These are phyloP conservation scores for Chiroxiphia lanceolata DNA, from an alignment of 2,797 vertebrate species.

Conservation along the genomic window DNA sequence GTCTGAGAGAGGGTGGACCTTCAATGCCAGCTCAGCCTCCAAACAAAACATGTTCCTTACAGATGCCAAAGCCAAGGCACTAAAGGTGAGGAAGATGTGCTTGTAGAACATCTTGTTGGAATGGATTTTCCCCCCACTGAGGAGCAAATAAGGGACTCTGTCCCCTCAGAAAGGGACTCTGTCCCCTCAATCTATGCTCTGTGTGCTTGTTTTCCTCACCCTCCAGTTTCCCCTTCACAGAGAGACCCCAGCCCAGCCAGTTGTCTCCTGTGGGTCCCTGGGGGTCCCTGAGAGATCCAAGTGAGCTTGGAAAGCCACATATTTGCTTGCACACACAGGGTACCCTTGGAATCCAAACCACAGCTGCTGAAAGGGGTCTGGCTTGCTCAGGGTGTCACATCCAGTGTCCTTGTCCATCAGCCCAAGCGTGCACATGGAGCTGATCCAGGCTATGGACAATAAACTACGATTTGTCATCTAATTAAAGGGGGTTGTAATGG, in stretches of 20 bases:
- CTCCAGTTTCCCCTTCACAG: background rate
- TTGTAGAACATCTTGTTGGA: background rate
- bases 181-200: no score
- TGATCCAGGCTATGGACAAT: background rate
- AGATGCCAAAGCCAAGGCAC: background rate
- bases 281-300: background rate
- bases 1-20: background rate
- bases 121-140: background rate
- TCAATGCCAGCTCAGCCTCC: background rate
- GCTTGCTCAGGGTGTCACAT: background rate
- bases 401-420: background rate
- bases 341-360: background rate
- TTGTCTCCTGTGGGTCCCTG: fast-evolving
- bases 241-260: background rate
- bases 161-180: background rate
- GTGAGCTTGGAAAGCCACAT: background rate
- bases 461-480: background rate
- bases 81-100: background rate
- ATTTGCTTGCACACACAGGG: background rate
- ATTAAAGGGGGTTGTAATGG: background rate
- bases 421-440: fast-evolving
- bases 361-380: background rate
- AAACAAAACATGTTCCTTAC: fast-evolving
- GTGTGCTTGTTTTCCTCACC: background rate
- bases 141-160: background rate